Evolutionary conservation across 2,113 vertebrate genomes (phyloP), one percentile per base, ranked within the genome.

Genomic region (Chunga burmeisteri): DNA sequence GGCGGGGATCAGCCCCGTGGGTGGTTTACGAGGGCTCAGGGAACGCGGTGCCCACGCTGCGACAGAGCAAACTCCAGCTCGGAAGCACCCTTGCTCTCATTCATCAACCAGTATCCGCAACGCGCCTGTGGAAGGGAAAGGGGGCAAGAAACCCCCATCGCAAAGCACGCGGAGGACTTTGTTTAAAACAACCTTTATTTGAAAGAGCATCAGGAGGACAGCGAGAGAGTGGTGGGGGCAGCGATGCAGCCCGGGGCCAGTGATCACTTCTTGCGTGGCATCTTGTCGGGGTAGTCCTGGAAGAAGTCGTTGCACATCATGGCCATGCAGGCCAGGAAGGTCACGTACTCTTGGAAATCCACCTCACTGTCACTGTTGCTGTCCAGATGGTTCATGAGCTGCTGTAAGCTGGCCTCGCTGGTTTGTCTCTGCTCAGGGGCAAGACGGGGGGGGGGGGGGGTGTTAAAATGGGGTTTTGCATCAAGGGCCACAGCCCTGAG

Each of bases 291-390:
- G 23, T 13, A 97, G 5, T 94, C 97, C 66, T 98, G 97, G 7
- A 98, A 98, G 96, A 98, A 98, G 2, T 98, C 98, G 0, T 98
- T 98, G 93, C 98, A 98, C 82, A 98, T 97, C 98, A 98, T 98
- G 92, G 98, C 97, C 3, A 98, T 88, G 81, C 98, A 98, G 85
- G 98, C 97, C 78, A 98, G 86, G 94, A 98, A 98, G 87, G 78
- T 94, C 0, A 93, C 94, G 10, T 98, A 98, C 93, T 98, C 98
- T 36, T 98, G 98, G 97, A 98, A 98, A 6, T 98, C 98, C 89
- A 98, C 98, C 71, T 98, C 96, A 1, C 21, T 97, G 92, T 98
- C 98, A 2, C 78, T 95, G 94, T 98, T 98, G 95, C 65, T 29
- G 72, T 98, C 98, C 95, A 98, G 65, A 67, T 92, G 92, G 94